Evolutionary conservation across 2,113 vertebrate species (phyloP).

Genomic region (Enhydra lutris): DNA sequence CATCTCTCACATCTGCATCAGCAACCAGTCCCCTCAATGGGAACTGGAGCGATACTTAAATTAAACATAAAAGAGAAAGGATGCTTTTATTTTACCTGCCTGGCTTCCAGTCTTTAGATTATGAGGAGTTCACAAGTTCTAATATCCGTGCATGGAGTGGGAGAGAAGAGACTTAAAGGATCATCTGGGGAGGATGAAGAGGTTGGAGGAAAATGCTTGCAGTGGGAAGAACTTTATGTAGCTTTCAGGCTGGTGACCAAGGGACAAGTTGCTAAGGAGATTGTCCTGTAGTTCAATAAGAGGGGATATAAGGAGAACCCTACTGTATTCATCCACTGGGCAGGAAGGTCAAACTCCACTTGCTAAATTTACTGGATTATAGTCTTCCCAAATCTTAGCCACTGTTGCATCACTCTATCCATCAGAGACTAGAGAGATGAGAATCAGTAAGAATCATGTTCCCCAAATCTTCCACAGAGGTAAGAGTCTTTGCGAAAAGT

Average conservation of each 20-base stretch:
- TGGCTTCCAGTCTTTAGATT: not conserved
- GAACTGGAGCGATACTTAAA: not conserved
- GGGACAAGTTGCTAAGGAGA: not conserved
- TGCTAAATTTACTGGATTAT: not conserved
- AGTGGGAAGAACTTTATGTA: not conserved
- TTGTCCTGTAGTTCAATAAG: not conserved
- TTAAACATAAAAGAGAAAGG: not conserved
- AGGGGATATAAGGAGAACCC: not conserved
- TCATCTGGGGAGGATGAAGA: not conserved
- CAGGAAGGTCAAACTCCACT: not conserved
- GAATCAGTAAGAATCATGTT: not conserved
- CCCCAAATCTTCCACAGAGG: not conserved
- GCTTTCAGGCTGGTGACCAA: not conserved
- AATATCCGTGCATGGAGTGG: not conserved
- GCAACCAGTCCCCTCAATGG: not conserved
- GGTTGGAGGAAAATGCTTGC: not conserved
- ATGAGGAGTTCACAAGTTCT: not conserved
- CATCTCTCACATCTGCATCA: not conserved
- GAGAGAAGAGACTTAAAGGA: not conserved
- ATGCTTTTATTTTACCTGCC: not conserved
- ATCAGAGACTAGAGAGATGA: not conserved
- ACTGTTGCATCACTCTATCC: not conserved
- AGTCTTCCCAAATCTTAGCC: not conserved
- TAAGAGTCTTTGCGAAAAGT: not conserved
- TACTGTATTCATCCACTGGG: not conserved